These are phyloP conservation scores for Clarias macrocephalus DNA, from an alignment of 2,113 vertebrate genomes.

Conservation along the genomic window DNA sequence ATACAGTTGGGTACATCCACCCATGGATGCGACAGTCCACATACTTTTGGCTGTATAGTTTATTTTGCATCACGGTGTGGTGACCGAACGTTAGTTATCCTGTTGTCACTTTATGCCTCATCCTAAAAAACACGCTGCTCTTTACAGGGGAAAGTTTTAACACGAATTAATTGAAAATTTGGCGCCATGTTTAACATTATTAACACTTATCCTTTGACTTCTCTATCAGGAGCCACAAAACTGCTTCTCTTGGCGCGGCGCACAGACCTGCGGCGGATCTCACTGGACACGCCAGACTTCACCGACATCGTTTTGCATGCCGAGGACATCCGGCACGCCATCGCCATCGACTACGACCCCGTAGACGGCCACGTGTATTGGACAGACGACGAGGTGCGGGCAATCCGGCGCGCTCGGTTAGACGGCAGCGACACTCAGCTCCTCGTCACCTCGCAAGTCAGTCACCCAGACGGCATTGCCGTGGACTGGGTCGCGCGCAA, in stretches of 20 bases:
- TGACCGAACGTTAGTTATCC: background rate
- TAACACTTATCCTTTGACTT: background rate
- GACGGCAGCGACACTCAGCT: constrained; percentile 88
- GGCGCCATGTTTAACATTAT: background rate
- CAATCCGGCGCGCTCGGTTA: constrained; percentile 85
- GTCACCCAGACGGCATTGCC: constrained; percentile 92
- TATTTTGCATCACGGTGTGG: background rate
- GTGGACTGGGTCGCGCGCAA: constrained; percentile 96
- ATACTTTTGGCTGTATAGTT: background rate
- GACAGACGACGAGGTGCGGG: constrained; percentile 93
- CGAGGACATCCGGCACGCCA: constrained; percentile 94
- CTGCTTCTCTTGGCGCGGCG: constrained; percentile 88
- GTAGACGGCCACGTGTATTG: constrained; percentile 93
- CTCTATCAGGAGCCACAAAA: constrained; percentile 82
- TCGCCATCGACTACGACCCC: constrained; percentile 95
- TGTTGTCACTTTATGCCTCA: background rate
- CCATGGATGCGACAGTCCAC: background rate
- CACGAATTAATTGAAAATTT: background rate
- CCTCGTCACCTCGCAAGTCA: constrained; percentile 89
- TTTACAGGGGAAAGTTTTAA: background rate
- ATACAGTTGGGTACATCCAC: background rate
- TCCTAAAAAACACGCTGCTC: background rate
- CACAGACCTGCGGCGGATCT: constrained; percentile 90
- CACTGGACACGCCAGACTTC: constrained; percentile 92
- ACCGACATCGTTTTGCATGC: constrained; percentile 89